These are phyloP conservation scores for Sinelater perroti DNA, from an alignment of 2,888 invertebrate genomes.

Conservation along the genomic window DNA sequence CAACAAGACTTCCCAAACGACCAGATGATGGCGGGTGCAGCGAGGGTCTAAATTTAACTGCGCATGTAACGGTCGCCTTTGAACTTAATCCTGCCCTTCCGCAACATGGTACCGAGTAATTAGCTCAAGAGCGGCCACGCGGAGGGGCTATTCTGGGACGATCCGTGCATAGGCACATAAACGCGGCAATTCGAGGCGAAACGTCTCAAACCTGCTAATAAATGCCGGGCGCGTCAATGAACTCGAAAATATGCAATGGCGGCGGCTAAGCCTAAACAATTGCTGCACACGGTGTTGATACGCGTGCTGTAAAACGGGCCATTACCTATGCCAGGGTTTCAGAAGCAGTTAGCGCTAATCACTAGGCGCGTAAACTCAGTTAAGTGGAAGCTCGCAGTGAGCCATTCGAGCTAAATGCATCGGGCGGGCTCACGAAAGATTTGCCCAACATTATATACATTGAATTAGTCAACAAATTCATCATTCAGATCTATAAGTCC, in stretches of 20 bases:
- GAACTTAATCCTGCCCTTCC: constrained; percentile 9
- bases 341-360: not conserved
- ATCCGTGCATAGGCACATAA: not conserved
- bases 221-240: constrained; percentile 38
- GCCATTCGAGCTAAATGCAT: too few species aligned
- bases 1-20: not conserved
- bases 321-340: not conserved
- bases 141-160: not conserved
- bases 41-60: too few species aligned
- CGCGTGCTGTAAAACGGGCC: not conserved
- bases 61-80: not conserved
- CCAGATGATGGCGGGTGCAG: too few species aligned
- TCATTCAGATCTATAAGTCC: too few species aligned
- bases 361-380: not conserved
- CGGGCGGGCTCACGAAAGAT: too few species aligned
- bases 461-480: too few species aligned
- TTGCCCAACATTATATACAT: too few species aligned
- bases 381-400: constrained; percentile 8
- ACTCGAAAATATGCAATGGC: constrained; percentile 43
- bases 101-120: constrained; percentile 5
- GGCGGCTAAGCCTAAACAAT: constrained; percentile 24
- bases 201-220: constrained; percentile 9
- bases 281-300: not conserved
- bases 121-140: not conserved
- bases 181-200: constrained; percentile 1